A percentile compares a stretch with the other conserved stretches of the same genome.
These are phyloP conservation scores for Rhinolophus ferrumequinum DNA, from an alignment of 2,113 vertebrate species.

Conservation along the genomic window DNA sequence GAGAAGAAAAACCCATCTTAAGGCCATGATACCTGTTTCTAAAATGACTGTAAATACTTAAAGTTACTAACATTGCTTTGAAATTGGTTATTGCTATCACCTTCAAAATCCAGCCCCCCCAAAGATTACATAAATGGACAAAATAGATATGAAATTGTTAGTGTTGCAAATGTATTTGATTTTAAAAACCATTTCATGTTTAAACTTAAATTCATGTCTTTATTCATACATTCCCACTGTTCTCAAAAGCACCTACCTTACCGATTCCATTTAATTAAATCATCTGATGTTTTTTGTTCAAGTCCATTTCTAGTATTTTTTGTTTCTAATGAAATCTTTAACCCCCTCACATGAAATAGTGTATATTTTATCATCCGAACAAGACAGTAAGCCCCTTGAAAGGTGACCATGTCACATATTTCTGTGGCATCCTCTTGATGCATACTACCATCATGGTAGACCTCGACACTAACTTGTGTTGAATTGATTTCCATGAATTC, in stretches of 20 bases:
- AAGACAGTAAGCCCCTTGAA: neutral
- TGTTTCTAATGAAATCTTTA: neutral
- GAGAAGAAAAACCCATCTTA: conserved; percentile 31
- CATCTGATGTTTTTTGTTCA: neutral
- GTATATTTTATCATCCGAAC: neutral
- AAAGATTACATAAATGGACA: neutral
- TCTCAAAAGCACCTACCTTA: neutral
- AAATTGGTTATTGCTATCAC: neutral
- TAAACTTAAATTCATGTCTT: neutral
- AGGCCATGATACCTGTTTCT: neutral
- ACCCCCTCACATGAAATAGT: neutral
- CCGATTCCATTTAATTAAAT: neutral
- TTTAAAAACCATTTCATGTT: conserved; percentile 13
- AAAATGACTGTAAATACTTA: conserved; percentile 39
- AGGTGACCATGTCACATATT: neutral
- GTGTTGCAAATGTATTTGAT: conserved; percentile 1
- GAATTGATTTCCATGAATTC: neutral
- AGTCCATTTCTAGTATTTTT: neutral
- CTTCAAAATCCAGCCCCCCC: neutral
- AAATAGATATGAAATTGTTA: neutral
- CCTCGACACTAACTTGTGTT: neutral
- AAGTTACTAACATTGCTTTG: neutral
- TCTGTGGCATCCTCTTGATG: neutral
- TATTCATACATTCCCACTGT: neutral
- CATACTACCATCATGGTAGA: neutral